A percentile compares a stretch with the other conserved stretches of the same genome.
Evolutionary conservation across 2,888 invertebrate species (phyloP).

Genomic region (Lepidochrysops patricia): DNA sequence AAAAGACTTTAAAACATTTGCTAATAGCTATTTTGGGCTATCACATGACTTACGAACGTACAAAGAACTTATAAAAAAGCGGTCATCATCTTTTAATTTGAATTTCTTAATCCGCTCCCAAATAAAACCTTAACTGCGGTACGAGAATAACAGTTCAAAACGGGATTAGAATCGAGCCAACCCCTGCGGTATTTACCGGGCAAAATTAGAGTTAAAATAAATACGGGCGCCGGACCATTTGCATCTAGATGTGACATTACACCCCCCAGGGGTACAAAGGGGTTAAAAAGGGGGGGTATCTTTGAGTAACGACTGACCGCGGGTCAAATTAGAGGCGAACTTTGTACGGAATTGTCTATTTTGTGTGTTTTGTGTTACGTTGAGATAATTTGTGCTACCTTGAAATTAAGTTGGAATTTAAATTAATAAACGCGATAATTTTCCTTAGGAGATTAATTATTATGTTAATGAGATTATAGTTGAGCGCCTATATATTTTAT

Average conservation of each 20-base stretch:
- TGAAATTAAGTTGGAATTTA: neutral
- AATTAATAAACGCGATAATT: no score
- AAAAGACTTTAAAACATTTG: no score
- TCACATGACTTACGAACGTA: no score
- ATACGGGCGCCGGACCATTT: conserved; percentile 64
- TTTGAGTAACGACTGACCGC: conserved; percentile 28
- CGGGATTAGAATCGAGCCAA: conserved; percentile 18
- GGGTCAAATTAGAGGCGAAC: conserved; percentile 28
- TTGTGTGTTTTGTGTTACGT: neutral
- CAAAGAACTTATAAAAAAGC: no score
- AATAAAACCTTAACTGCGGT: conserved; percentile 8
- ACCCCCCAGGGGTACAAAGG: conserved; percentile 19
- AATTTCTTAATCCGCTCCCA: neutral
- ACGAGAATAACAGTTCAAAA: conserved; percentile 10
- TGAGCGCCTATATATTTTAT: no score
- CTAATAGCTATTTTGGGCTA: no score
- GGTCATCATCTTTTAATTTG: no score
- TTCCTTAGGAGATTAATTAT: no score
- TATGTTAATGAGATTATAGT: no score
- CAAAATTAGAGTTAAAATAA: conserved; percentile 65
- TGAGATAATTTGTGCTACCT: neutral
- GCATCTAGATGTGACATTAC: conserved; percentile 73
- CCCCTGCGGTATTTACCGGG: conserved; percentile 64
- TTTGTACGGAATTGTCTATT: conserved; percentile 19
- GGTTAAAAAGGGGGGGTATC: conserved; percentile 19